phyloP scores from a whole-genome alignment of 2,797 vertebrate genomes.

The Chaetodon trifasciatus region DNA sequence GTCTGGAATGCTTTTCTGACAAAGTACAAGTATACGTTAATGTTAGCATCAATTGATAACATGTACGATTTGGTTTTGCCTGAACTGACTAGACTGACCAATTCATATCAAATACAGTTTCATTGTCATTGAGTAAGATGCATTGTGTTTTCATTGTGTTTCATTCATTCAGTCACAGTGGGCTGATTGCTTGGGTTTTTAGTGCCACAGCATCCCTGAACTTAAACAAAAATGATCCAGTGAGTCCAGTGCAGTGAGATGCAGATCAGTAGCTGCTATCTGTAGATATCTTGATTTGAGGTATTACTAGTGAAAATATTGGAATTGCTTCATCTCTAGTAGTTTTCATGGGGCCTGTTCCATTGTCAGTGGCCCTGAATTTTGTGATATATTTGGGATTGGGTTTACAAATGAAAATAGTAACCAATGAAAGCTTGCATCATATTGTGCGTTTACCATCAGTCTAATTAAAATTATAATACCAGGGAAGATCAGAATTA shows the following conservation, averaged over 20 bases:
- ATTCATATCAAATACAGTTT: no score
- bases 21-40: no score
- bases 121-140: background rate
- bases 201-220: background rate
- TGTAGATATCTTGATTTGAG: background rate
- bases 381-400: background rate
- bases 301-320: background rate
- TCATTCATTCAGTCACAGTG: background rate
- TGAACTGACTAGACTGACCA: background rate
- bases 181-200: background rate
- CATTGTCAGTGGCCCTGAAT: background rate
- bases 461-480: background rate
- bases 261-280: accelerated
- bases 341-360: background rate
- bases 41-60: background rate
- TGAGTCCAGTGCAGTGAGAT: background rate
- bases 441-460: background rate
- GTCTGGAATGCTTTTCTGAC: background rate
- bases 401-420: background rate
- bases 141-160: background rate
- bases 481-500: background rate
- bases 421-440: background rate
- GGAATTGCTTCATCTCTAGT: background rate
- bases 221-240: accelerated
- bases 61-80: background rate